Percentiles rank a stretch among this genome's conserved stretches.
Conservation (phyloP, 2,113 vertebrate genomes). For the Istiophorus platypterus region DNA sequence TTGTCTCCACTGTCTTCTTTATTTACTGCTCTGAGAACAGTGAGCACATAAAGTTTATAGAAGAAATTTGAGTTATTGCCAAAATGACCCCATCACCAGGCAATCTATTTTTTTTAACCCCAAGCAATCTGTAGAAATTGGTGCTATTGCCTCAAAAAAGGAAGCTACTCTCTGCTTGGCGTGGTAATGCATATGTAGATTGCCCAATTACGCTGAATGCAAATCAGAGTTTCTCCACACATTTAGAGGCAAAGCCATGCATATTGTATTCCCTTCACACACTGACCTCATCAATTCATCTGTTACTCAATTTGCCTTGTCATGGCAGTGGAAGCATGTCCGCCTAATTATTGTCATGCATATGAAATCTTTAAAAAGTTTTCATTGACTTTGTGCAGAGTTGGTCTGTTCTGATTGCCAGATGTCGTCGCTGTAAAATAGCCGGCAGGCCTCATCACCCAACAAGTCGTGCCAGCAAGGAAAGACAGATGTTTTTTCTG, state of each 20-base stretch:
- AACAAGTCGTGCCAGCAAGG: not conserved
- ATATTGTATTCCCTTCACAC: not conserved
- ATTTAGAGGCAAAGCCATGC: not conserved
- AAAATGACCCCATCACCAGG: conserved; percentile 20
- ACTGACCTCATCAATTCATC: not conserved
- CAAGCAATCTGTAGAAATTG: conserved; percentile 2
- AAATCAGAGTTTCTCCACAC: conserved; percentile 11
- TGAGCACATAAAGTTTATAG: not conserved
- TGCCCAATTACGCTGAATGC: conserved; percentile 12
- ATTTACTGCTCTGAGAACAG: not conserved
- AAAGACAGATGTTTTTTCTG: not conserved
- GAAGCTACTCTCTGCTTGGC: not conserved
- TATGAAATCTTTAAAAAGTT: not conserved
- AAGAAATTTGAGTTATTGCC: not conserved
- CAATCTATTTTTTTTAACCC: not conserved
- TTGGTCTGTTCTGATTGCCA: not conserved
- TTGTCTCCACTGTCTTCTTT: too few species aligned
- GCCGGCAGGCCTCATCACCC: not conserved
- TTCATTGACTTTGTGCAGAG: not conserved
- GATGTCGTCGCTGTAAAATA: conserved; percentile 10
- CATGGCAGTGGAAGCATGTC: not conserved
- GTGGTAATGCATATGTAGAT: conserved; percentile 35
- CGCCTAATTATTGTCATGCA: not conserved
- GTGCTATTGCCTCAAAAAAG: conserved; percentile 1
- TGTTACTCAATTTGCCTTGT: not conserved